These are phyloP conservation scores for Leptodactylus fuscus DNA, from an alignment of 2,113 vertebrate genomes.

Conservation along the genomic window DNA sequence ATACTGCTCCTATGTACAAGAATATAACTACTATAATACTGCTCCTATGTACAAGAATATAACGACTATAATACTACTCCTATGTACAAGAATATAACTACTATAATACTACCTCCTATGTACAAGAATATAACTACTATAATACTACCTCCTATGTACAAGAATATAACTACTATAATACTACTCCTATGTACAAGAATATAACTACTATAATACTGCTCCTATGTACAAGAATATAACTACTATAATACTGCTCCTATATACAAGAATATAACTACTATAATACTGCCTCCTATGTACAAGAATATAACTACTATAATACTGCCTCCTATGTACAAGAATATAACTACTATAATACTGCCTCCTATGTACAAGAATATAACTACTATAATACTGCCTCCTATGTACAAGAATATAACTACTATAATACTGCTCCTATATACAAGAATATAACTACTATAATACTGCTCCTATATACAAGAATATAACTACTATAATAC, in stretches of 20 bases:
- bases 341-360: background rate
- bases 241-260: conserved; percentile 13
- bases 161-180: conserved; percentile 15
- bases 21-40: conserved; percentile 21
- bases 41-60: conserved; percentile 1
- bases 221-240: conserved; percentile 6
- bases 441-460: conserved; percentile 19
- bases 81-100: conserved; percentile 8
- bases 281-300: background rate
- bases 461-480: background rate
- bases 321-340: background rate
- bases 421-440: background rate
- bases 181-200: background rate
- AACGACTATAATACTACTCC: conserved; percentile 5
- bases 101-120: conserved; percentile 2
- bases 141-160: background rate
- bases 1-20: background rate
- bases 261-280: conserved; percentile 3
- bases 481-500: conserved; percentile 6
- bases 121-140: conserved; percentile 12
- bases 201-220: conserved; percentile 10
- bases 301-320: background rate
- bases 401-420: conserved; percentile 13
- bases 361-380: background rate
- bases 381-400: background rate